Percentiles rank a stretch among this genome's conserved stretches.
These are phyloP conservation scores for Neodontobutis hainanensis DNA, from an alignment of 2,113 vertebrate genomes.

Conservation along the genomic window DNA sequence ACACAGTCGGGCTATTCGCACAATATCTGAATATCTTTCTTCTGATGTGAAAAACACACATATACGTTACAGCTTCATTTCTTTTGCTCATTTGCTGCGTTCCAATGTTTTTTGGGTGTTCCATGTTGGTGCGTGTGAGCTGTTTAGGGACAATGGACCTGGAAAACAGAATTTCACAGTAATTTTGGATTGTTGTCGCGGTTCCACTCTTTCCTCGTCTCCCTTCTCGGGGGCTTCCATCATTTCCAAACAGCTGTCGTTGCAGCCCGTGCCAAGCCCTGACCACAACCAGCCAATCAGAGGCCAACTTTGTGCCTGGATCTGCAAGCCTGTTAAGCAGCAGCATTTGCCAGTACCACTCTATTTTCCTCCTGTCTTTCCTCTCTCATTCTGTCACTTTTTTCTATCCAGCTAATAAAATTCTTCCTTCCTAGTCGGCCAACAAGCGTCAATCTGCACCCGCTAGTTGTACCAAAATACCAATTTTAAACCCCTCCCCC, in stretches of 20 bases:
- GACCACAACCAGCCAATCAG: constrained; percentile 67
- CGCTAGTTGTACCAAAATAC: constrained; percentile 38
- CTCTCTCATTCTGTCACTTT: constrained; percentile 51
- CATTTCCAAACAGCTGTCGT: constrained; percentile 79
- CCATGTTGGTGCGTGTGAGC: constrained; percentile 36
- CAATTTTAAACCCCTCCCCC: constrained; percentile 12
- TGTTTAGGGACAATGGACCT: constrained; percentile 52
- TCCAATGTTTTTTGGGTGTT: constrained; percentile 35
- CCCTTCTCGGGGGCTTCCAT: constrained; percentile 69
- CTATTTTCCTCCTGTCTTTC: constrained; percentile 24
- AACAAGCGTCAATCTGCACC: constrained; percentile 51
- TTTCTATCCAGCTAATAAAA: constrained; percentile 52
- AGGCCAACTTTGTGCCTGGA: constrained; percentile 64
- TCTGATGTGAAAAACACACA: constrained; percentile 36
- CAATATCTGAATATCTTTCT: constrained; percentile 64
- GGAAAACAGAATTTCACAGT: constrained; percentile 64
- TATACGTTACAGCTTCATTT: constrained; percentile 31
- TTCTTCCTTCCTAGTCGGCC: constrained; percentile 44
- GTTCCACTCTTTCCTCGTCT: constrained; percentile 44
- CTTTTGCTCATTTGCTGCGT: constrained; percentile 49
- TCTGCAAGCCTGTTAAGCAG: constrained; percentile 62
- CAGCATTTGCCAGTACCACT: constrained; percentile 50
- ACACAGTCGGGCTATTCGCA: constrained; percentile 39
- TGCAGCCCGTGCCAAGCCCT: constrained; percentile 61
- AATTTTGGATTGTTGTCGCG: constrained; percentile 59